Conservation (phyloP, 2,797 vertebrate genomes). For the Galagoides demidoff region DNA sequence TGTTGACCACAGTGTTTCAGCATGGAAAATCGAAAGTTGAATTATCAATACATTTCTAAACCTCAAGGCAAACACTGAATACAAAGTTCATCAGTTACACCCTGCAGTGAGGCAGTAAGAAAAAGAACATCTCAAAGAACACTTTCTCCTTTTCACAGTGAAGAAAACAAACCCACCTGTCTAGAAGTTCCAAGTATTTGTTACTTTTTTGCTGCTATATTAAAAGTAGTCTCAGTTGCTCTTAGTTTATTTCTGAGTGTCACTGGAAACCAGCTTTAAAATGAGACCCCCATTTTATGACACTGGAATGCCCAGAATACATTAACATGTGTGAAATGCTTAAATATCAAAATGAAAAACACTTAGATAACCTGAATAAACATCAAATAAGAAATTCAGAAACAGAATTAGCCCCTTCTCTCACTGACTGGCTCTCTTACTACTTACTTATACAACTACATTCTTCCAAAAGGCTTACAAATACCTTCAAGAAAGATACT, state of each 20-base stretch:
- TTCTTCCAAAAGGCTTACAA: conserved; percentile 21
- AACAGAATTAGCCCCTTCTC: conserved; percentile 12
- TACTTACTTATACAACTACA: not conserved
- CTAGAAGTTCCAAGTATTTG: not conserved
- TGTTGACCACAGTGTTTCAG: conserved; percentile 27
- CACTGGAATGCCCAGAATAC: not conserved
- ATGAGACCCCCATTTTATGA: not conserved
- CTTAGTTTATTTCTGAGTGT: not conserved
- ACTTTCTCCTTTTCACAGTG: not conserved
- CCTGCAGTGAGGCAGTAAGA: not conserved
- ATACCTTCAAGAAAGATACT: not conserved
- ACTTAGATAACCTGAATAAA: conserved; percentile 19
- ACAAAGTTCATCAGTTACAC: conserved; percentile 42
- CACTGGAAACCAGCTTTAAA: conserved; percentile 13
- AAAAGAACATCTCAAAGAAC: not conserved
- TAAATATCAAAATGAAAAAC: not conserved
- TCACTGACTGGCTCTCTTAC: not conserved
- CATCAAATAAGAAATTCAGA: conserved; percentile 24
- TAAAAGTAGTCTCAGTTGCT: not conserved
- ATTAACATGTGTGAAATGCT: not conserved
- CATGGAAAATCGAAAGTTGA: conserved; percentile 43
- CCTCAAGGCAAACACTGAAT: conserved; percentile 43
- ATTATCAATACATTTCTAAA: conserved; percentile 42
- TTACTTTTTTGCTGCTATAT: not conserved
- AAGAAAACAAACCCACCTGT: conserved; percentile 5